Evolutionary conservation across 2,888 invertebrate species (phyloP).

Genomic region (Eumerus sabulonum): DNA sequence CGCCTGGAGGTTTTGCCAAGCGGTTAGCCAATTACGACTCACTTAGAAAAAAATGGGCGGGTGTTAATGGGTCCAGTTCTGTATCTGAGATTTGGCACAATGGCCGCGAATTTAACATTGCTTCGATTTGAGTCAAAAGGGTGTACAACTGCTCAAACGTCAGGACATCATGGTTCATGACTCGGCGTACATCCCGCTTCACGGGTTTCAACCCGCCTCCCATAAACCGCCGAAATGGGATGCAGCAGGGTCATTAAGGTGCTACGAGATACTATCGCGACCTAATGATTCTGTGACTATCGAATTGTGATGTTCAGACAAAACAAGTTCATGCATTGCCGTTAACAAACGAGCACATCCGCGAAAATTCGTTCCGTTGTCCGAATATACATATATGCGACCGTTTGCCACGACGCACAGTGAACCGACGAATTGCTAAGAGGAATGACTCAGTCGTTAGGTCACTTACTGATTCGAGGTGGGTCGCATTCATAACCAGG

Average conservation of each 20-base stretch:
- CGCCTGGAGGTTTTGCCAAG: too few relatives aligned
- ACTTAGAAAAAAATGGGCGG: too few relatives aligned
- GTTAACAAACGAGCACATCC: too few relatives aligned
- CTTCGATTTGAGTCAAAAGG: not conserved
- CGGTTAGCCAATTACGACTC: too few relatives aligned
- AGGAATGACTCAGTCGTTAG: not conserved
- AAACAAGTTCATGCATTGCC: not conserved
- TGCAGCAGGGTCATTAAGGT: not conserved
- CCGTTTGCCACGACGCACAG: conserved; percentile 8
- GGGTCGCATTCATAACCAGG: conserved; percentile 12
- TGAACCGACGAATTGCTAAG: not conserved
- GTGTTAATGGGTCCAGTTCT: not conserved
- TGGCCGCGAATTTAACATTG: not conserved
- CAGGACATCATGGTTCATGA: not conserved
- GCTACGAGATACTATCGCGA: not conserved
- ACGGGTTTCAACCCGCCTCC: not conserved
- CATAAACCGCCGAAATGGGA: conserved; percentile 1
- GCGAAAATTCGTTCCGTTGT: conserved; percentile 39
- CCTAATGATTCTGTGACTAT: too few relatives aligned
- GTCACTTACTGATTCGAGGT: not conserved
- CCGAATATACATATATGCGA: conserved; percentile 14
- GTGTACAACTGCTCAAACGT: not conserved
- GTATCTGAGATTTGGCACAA: not conserved
- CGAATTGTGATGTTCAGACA: not conserved
- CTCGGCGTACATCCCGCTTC: not conserved